Evolutionary conservation across 2,888 invertebrate species (phyloP), one percentile per base, ranked within the genome.

Genomic region (Brachyptera risi): DNA sequence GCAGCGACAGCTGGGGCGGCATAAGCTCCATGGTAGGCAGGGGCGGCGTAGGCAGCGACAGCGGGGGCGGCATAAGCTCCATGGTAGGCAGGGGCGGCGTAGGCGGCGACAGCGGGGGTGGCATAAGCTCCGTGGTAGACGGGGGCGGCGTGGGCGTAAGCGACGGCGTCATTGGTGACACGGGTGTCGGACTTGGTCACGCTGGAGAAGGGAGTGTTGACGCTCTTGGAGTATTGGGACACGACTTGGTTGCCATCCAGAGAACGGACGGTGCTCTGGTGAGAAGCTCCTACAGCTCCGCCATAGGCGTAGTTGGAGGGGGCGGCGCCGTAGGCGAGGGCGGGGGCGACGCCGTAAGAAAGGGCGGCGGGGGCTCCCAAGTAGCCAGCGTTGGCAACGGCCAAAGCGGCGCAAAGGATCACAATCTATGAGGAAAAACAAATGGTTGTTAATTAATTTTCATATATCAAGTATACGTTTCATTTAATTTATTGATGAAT

Each of bases 111-210:
- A 54, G 54, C 58, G 59, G 63, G 67, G 59, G 69, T 69, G 65
- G 71, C 58, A 63, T 68, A 66, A 38, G 69, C 68, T 67, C 64
- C 73, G 67, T 74, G 73, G 23, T 68, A 68, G 31, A 70, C 68
- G 61, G 74, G 73, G 37, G 76, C 74, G 31, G 65, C 62, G 56
- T 66, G 59, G 24, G 69, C 79, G 59, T 78, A 71, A 56, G 73
- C 69, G 64, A 71, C 69, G 67, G 76, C 79, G 68, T 83, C 82
- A 69, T 81, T 82, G 73, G 78, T 80, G 72, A 80, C 74, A 66
- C 82, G 79, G 56, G 81, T 80, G 65, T 83, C 81, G 72, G 75
- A 77, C 73, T 83, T 83, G 71, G 81, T 79, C 31, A 83, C 80
- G 69, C 79, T 82, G 65, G 82, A 81, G 76, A 80, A 83, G 59